Conservation (phyloP, 1,140 invertebrate genomes). For the Myzus persicae region DNA sequence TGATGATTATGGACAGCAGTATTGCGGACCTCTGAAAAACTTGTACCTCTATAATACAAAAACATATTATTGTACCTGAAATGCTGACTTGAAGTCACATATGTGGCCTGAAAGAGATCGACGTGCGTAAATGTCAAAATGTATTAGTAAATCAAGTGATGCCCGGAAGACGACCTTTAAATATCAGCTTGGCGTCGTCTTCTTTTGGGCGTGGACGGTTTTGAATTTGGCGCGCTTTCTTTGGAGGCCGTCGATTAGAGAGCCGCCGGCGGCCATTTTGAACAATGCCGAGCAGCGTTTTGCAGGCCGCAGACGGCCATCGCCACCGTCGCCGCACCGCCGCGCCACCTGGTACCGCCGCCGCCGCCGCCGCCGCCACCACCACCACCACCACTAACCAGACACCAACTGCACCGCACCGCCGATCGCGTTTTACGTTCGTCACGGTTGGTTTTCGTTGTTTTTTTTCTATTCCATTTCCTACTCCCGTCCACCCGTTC, state of each 20-base stretch:
- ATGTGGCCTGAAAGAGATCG: not conserved
- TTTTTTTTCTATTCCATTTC: not conserved
- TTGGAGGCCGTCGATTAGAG: not conserved
- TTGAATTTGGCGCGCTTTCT: slow-evolving; percentile 40
- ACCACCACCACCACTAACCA: not conserved
- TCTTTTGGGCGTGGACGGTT: slow-evolving; percentile 34
- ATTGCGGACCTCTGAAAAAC: too few relatives aligned
- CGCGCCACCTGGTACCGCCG: too few relatives aligned
- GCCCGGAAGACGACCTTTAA: not conserved
- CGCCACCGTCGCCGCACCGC: not conserved
- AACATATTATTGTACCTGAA: too few relatives aligned
- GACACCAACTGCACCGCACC: not conserved
- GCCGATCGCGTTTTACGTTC: slow-evolving; percentile 37
- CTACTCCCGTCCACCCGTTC: not conserved
- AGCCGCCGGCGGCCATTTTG: slow-evolving; percentile 38
- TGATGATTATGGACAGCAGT: too few relatives aligned
- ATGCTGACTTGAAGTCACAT: not conserved
- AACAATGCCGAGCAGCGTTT: slow-evolving; percentile 40
- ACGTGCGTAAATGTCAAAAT: not conserved
- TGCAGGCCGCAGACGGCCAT: not conserved
- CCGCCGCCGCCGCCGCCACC: not conserved
- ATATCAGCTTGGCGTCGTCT: not conserved
- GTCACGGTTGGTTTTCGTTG: slow-evolving; percentile 34
- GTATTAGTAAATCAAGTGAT: not conserved
- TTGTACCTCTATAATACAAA: too few relatives aligned